phyloP scores from a whole-genome alignment of 1,140 invertebrate genomes.

The Micrasema minimum region DNA sequence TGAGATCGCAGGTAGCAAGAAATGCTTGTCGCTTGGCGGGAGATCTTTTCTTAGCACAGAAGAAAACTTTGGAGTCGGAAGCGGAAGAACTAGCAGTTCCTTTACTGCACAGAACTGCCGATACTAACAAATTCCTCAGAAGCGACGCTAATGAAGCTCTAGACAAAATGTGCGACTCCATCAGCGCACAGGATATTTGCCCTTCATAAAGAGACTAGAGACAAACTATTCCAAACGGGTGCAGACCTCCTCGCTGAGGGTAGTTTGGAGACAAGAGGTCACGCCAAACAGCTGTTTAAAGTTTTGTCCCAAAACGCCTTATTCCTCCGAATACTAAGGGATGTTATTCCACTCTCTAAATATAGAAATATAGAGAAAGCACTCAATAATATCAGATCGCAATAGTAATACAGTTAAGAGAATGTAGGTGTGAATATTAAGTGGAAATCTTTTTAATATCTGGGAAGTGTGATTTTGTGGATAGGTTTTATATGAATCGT shows the following conservation, averaged over 20 bases:
- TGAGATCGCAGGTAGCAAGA: constrained; percentile 90
- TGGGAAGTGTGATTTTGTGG: constrained; percentile 37
- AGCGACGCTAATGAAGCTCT: constrained; percentile 87
- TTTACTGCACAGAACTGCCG: constrained; percentile 86
- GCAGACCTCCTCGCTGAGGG: constrained; percentile 88
- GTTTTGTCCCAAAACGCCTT: constrained; percentile 70
- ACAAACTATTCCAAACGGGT: constrained; percentile 81
- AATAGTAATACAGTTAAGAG: constrained; percentile 18
- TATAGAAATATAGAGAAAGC: constrained; percentile 77
- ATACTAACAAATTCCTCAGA: constrained; percentile 92
- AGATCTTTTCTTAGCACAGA: constrained; percentile 79
- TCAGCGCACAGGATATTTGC: constrained; percentile 72
- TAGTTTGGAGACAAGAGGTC: constrained; percentile 84
- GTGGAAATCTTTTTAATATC: not conserved
- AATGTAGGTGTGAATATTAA: too few relatives aligned
- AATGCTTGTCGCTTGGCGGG: constrained; percentile 83
- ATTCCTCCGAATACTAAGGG: constrained; percentile 73
- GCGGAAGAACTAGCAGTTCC: constrained; percentile 84
- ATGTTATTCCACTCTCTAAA: constrained; percentile 72
- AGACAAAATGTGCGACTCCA: constrained; percentile 79
- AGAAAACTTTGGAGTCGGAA: constrained; percentile 84
- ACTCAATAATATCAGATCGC: constrained; percentile 56
- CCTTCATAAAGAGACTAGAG: constrained; percentile 80
- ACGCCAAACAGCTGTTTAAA: constrained; percentile 74
- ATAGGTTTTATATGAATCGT: constrained; percentile 42